A percentile compares a stretch with the other conserved stretches of the same genome.
phyloP scores from a whole-genome alignment of 2,888 invertebrate genomes.

The Platerodrilus igneus region DNA sequence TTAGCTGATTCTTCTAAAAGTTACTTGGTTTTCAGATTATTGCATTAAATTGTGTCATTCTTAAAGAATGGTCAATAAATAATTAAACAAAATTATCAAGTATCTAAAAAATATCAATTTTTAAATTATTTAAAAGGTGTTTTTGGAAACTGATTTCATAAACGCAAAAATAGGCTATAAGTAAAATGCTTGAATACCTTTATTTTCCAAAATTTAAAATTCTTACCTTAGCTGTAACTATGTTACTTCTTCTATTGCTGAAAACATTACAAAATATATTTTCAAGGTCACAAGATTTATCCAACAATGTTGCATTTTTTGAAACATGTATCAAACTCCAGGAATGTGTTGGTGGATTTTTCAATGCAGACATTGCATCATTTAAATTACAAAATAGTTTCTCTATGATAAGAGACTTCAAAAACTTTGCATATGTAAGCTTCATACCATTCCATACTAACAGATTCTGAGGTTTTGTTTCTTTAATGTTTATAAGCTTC shows the following conservation, averaged over 20 bases:
- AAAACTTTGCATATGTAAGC: slow-evolving; percentile 14
- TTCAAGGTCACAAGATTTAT: slow-evolving; percentile 29
- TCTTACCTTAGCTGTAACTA: slow-evolving; percentile 34
- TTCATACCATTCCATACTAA: slow-evolving; percentile 12
- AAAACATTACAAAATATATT: slow-evolving; percentile 36
- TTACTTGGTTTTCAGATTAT: too few species aligned
- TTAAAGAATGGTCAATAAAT: too few species aligned
- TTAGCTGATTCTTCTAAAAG: too few species aligned
- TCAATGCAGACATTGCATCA: slow-evolving; percentile 9
- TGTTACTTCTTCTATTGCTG: slow-evolving; percentile 27
- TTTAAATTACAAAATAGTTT: slow-evolving; percentile 18
- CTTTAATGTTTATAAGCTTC: slow-evolving; percentile 17
- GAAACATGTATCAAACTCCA: slow-evolving; percentile 19
- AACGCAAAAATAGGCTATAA: too few species aligned
- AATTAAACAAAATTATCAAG: too few species aligned
- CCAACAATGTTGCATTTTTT: slow-evolving; percentile 23
- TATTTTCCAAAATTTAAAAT: slow-evolving; percentile 2
- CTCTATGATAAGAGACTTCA: slow-evolving; percentile 16
- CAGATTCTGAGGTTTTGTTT: slow-evolving; percentile 13
- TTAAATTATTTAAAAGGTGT: too few species aligned
- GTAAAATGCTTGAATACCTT: too few species aligned
- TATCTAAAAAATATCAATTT: too few species aligned
- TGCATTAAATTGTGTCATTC: too few species aligned
- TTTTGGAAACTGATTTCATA: too few species aligned
- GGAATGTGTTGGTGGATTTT: slow-evolving; percentile 12